phyloP scores from a whole-genome alignment of 2,797 vertebrate genomes.

The Siniperca scherzeri region DNA sequence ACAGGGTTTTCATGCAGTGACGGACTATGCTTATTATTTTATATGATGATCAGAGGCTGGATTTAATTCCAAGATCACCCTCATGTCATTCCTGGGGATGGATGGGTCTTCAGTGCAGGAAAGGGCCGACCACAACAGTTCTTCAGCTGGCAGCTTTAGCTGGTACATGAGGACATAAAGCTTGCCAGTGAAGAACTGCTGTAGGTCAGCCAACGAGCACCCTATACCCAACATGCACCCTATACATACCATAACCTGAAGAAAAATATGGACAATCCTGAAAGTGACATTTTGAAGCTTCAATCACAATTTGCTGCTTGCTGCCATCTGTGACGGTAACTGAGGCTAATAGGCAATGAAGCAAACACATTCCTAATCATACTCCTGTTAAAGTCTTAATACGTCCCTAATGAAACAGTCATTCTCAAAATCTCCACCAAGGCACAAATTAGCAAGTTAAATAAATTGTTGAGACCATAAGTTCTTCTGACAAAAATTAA shows the following conservation, averaged over 20 bases:
- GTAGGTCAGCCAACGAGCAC: constrained; percentile 92
- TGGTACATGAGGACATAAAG: constrained; percentile 97
- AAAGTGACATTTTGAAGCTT: constrained; percentile 15
- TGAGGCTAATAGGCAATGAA: constrained; percentile 16
- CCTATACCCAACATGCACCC: constrained; percentile 5
- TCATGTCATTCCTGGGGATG: constrained; percentile 1
- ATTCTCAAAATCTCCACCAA: neutral
- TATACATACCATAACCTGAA: constrained; percentile 21
- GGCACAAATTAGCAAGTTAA: neutral
- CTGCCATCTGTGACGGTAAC: constrained; percentile 6
- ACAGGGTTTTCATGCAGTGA: constrained; percentile 50
- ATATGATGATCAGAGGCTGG: constrained; percentile 3
- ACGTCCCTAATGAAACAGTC: neutral
- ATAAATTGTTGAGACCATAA: neutral
- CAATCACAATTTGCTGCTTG: neutral
- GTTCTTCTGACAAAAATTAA: neutral
- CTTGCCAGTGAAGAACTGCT: constrained; percentile 99
- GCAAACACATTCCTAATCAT: constrained; percentile 18
- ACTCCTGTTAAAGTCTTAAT: neutral
- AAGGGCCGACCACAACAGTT: constrained; percentile 99
- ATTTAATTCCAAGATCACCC: constrained; percentile 23
- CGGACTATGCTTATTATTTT: neutral
- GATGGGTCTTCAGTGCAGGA: constrained; percentile 70
- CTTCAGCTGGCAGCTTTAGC: constrained; percentile 99
- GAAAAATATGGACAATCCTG: constrained; percentile 10